Evolutionary conservation across 64 coral and sea anemone species (phyloP).

Genomic region (Pocillopora verrucosa): DNA sequence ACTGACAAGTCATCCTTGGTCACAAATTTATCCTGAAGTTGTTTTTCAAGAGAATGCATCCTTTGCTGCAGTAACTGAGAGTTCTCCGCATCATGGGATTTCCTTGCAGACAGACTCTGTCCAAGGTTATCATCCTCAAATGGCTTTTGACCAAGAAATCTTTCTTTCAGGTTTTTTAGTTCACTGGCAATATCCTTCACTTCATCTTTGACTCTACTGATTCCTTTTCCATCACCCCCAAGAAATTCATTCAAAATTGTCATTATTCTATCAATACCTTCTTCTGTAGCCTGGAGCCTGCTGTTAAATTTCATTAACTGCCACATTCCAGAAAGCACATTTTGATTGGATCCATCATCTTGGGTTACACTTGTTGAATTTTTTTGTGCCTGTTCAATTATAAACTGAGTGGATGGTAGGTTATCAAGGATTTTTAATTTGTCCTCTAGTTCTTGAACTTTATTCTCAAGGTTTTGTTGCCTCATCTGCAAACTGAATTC

Average conservation of each 20-base stretch:
- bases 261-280: slow-evolving; percentile 86
- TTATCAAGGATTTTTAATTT: slow-evolving; percentile 78
- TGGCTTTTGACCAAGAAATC: background rate
- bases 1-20: slow-evolving; percentile 68
- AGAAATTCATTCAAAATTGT: slow-evolving; percentile 82
- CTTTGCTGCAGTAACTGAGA: background rate
- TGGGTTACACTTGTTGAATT: background rate
- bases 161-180: slow-evolving; percentile 60
- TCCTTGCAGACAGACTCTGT: background rate
- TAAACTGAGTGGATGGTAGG: slow-evolving; percentile 65
- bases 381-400: slow-evolving; percentile 76
- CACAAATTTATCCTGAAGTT: slow-evolving; percentile 31
- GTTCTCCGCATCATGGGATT: background rate
- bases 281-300: slow-evolving; percentile 76
- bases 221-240: slow-evolving; percentile 29
- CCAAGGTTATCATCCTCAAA: background rate
- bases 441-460: slow-evolving; percentile 70
- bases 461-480: slow-evolving; percentile 65
- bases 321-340: slow-evolving; percentile 59
- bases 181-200: slow-evolving; percentile 70
- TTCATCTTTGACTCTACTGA: slow-evolving; percentile 61
- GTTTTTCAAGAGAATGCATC: slow-evolving; percentile 2
- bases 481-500: slow-evolving; percentile 47
- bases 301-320: slow-evolving; percentile 93
- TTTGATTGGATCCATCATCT: background rate